phyloP scores from a whole-genome alignment of 2,797 vertebrate species.

The Myoxocephalus aenaeus region DNA sequence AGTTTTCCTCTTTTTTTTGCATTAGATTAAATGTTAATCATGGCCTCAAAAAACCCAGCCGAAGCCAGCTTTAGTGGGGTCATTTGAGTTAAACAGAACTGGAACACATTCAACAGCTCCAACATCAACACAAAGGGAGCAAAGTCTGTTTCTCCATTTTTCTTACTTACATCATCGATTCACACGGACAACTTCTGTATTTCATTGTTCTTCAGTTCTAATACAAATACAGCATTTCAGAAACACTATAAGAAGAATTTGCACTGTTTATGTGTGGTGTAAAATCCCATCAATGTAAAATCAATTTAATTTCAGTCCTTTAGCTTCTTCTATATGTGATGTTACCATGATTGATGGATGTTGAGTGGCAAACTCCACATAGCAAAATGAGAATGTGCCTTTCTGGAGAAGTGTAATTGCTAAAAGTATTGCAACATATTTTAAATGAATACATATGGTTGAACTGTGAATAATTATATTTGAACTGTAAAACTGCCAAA shows the following conservation, averaged over 20 bases:
- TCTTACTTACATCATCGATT: conserved; percentile 7
- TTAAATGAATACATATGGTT: background rate
- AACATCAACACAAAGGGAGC: conserved; percentile 26
- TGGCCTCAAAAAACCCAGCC: background rate
- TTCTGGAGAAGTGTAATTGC: background rate
- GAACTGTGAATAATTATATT: conserved; percentile 21
- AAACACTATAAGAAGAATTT: background rate
- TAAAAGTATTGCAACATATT: conserved; percentile 10
- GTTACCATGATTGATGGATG: conserved; percentile 7
- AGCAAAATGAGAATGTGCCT: conserved; percentile 15
- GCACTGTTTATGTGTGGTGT: background rate
- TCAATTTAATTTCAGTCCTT: background rate
- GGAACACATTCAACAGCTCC: background rate
- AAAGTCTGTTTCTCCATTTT: conserved; percentile 31
- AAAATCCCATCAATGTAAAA: background rate
- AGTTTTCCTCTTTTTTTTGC: conserved; percentile 2
- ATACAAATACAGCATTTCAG: conserved; percentile 5
- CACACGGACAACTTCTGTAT: background rate
- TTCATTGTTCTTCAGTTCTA: background rate
- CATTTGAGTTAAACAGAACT: background rate
- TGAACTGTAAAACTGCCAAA: conserved; percentile 17
- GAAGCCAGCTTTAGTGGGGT: background rate
- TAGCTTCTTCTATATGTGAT: background rate
- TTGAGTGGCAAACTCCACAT: background rate
- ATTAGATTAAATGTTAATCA: background rate